Evolutionary conservation across 92 coral and sea anemone species (phyloP).

Genomic region (Umimayanthus kanabou): DNA sequence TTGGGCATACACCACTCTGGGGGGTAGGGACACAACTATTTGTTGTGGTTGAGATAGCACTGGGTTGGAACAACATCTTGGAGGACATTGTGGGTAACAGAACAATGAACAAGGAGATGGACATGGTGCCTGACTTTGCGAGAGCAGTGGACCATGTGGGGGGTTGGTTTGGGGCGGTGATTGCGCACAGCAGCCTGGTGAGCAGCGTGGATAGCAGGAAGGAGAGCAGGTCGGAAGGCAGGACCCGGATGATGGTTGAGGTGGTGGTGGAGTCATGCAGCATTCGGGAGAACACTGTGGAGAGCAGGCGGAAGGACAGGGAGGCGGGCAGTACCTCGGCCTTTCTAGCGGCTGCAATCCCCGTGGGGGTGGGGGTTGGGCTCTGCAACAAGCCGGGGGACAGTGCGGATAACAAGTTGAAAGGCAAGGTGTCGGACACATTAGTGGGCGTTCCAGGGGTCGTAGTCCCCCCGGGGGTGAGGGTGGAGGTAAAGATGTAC

Average conservation of each 20-base stretch:
- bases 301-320: neutral
- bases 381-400: neutral
- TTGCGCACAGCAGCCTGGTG: neutral
- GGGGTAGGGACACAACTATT: neutral
- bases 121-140: neutral
- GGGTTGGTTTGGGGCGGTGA: neutral
- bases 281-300: neutral
- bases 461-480: neutral
- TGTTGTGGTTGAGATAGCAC: neutral
- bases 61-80: neutral
- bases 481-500: neutral
- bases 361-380: neutral
- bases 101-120: conserved; percentile 10
- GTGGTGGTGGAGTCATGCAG: neutral
- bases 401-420: conserved; percentile 5
- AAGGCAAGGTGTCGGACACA: conserved; percentile 11
- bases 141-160: conserved; percentile 14
- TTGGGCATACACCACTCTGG: neutral
- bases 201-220: neutral
- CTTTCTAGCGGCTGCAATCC: neutral
- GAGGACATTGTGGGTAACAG: conserved; percentile 40
- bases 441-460: neutral
- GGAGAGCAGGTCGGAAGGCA: neutral
- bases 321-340: neutral
- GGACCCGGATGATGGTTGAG: neutral